A percentile compares a stretch with the other conserved stretches of the same genome.
Evolutionary conservation across 2,113 vertebrate species (phyloP).

Genomic region (Rostratula benghalensis): DNA sequence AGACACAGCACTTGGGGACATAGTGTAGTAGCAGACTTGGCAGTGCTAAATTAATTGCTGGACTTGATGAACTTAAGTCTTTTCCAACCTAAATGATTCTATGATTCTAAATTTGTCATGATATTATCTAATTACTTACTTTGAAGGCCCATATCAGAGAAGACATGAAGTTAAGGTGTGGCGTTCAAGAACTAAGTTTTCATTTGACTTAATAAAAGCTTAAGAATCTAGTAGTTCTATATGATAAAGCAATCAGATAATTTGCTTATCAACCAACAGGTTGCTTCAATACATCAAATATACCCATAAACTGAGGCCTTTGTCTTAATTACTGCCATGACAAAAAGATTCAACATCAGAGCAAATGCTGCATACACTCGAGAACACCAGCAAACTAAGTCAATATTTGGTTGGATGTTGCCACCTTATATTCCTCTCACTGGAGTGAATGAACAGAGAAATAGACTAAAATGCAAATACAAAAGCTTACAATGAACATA

Average conservation of each 20-base stretch:
- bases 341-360: neutral
- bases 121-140: neutral
- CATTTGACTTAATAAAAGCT: neutral
- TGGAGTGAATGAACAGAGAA: neutral
- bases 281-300: neutral
- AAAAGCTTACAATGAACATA: neutral
- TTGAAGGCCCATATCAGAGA: neutral
- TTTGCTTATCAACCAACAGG: neutral
- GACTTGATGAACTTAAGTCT: neutral
- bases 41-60: neutral
- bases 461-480: neutral
- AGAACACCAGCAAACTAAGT: neutral
- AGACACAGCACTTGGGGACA: neutral
- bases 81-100: neutral
- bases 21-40: neutral
- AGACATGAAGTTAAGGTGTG: neutral
- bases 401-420: neutral
- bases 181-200: neutral
- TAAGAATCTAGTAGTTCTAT: neutral
- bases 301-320: neutral
- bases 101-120: neutral
- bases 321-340: neutral
- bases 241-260: neutral
- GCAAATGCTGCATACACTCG: neutral
- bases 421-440: neutral